A percentile compares a stretch with the other conserved stretches of the same genome.
These are phyloP conservation scores for Hypsopygia costalis DNA, from an alignment of 2,888 invertebrate genomes.

Conservation along the genomic window DNA sequence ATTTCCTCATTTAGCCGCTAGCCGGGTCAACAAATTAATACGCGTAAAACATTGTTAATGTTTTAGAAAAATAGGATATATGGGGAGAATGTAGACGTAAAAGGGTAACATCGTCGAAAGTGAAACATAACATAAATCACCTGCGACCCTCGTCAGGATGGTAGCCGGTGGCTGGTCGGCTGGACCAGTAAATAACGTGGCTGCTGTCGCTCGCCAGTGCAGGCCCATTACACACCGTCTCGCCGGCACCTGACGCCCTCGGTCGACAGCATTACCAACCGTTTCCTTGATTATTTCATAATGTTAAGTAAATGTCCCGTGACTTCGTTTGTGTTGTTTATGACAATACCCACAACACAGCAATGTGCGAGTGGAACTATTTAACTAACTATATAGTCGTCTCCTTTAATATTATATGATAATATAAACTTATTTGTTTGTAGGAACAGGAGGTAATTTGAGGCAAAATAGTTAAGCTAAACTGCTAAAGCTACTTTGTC, in stretches of 20 bases:
- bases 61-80: conserved; percentile 16
- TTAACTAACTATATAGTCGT: too few species aligned
- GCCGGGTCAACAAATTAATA: conserved; percentile 7
- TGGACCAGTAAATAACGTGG: conserved; percentile 54
- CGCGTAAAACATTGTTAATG: conserved; percentile 9
- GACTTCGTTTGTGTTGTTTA: too few species aligned
- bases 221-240: conserved; percentile 24
- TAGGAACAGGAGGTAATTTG: too few species aligned
- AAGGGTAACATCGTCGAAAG: conserved; percentile 50
- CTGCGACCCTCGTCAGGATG: conserved; percentile 59
- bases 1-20: neutral
- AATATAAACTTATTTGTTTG: too few species aligned
- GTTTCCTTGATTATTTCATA: conserved; percentile 19
- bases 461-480: too few species aligned
- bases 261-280: conserved; percentile 8
- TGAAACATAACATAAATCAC: conserved; percentile 72
- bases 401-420: too few species aligned
- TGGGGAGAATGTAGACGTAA: conserved; percentile 25
- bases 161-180: conserved; percentile 22
- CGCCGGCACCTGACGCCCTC: conserved; percentile 14
- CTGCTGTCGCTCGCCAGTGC: conserved; percentile 43
- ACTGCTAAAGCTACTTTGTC: too few species aligned
- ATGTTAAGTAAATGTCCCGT: too few species aligned
- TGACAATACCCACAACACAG: too few species aligned
- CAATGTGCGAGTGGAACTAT: too few species aligned